These are phyloP conservation scores for Orycteropus afer DNA, from an alignment of 2,113 vertebrate genomes.

Conservation along the genomic window DNA sequence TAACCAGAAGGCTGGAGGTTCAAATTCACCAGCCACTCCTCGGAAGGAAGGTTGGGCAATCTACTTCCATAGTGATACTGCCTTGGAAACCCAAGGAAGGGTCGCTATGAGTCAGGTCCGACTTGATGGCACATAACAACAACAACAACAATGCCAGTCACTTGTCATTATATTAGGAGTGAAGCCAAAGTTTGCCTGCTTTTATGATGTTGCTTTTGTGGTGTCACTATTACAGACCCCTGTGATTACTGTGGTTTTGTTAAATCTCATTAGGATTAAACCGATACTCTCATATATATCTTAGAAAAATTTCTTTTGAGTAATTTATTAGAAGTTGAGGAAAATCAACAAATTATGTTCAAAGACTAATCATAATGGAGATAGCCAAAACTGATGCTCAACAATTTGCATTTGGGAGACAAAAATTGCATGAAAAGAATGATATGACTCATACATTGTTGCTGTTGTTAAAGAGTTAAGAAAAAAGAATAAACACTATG, in stretches of 20 bases:
- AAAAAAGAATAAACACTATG: background rate
- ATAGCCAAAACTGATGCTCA: background rate
- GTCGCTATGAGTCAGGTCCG: too few relatives aligned
- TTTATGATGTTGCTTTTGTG: background rate
- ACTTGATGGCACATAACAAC: too few relatives aligned
- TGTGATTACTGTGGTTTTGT: background rate
- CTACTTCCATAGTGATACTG: too few relatives aligned
- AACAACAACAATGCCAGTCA: background rate
- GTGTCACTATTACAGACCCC: background rate
- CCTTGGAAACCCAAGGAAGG: too few relatives aligned
- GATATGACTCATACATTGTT: background rate
- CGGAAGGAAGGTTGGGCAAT: too few relatives aligned
- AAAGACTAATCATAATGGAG: background rate
- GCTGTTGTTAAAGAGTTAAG: background rate
- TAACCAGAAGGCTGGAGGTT: too few relatives aligned
- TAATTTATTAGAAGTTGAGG: background rate
- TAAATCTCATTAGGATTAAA: background rate
- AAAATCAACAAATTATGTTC: background rate
- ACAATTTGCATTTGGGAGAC: background rate
- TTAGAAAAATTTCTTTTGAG: background rate
- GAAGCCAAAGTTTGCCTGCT: background rate
- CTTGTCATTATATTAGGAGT: background rate
- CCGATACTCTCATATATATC: background rate
- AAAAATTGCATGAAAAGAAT: constrained; percentile 1
- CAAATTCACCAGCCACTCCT: too few relatives aligned